phyloP scores from a whole-genome alignment of 2,113 vertebrate species.

The Aldabrachelys gigantea region DNA sequence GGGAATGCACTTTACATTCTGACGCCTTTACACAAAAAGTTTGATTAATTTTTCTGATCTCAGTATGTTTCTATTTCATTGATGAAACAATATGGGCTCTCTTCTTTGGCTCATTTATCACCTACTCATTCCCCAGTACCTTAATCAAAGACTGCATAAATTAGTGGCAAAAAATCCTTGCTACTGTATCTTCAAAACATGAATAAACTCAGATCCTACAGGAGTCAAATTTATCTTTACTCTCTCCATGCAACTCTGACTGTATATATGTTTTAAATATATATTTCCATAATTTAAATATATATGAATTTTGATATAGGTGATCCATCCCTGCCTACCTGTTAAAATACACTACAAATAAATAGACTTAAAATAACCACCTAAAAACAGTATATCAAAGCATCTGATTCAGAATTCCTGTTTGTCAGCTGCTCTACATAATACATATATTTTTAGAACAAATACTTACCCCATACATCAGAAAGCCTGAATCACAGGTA shows the following conservation, averaged over 20 bases:
- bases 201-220: background rate
- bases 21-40: background rate
- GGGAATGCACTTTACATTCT: constrained; percentile 16
- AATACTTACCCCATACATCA: background rate
- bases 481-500: background rate
- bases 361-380: background rate
- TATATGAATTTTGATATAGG: background rate
- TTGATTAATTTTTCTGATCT: constrained; percentile 25
- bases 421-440: background rate
- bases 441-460: background rate
- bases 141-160: constrained; percentile 15
- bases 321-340: background rate
- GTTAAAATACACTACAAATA: background rate
- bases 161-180: background rate
- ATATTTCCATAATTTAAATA: background rate
- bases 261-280: background rate
- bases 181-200: background rate
- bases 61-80: constrained; percentile 11
- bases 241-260: background rate
- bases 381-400: background rate
- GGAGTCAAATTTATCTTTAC: background rate
- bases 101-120: constrained; percentile 25
- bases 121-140: background rate
- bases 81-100: background rate
- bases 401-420: background rate